These are phyloP conservation scores for Scomber colias DNA, from an alignment of 2,113 vertebrate species.

Conservation along the genomic window DNA sequence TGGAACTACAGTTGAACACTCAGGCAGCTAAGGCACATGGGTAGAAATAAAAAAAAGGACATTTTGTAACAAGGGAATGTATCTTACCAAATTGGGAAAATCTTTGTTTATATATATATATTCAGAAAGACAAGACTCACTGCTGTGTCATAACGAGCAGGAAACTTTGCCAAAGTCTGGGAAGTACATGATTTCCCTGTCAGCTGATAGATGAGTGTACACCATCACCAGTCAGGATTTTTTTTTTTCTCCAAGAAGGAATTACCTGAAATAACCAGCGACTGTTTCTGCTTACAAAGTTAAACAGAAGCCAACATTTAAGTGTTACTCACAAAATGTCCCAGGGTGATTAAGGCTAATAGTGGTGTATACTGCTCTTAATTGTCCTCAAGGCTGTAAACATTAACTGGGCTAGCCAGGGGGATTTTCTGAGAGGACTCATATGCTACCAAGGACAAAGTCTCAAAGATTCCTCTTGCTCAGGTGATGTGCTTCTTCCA, in stretches of 20 bases:
- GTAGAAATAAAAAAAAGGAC: conserved; percentile 13
- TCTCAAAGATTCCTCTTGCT: too few species aligned
- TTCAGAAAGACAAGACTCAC: neutral
- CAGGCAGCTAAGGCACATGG: neutral
- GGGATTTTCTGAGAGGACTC: conserved; percentile 50
- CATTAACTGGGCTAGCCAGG: conserved; percentile 22
- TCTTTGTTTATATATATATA: too few species aligned
- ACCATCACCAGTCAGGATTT: neutral
- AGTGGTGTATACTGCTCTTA: conserved; percentile 1
- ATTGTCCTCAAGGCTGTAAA: conserved; percentile 43
- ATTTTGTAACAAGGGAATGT: conserved; percentile 31
- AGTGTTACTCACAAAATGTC: neutral
- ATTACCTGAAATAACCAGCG: neutral
- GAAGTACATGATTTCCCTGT: conserved; percentile 35
- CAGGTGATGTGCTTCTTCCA: too few species aligned
- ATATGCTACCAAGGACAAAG: neutral
- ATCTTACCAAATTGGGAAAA: conserved; percentile 14
- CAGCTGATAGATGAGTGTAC: neutral
- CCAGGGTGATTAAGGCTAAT: conserved; percentile 29
- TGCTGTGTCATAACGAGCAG: conserved; percentile 8
- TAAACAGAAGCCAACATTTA: neutral
- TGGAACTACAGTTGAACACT: neutral
- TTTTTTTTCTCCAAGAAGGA: conserved; percentile 15
- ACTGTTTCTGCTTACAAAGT: conserved; percentile 10
- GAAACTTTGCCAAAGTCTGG: conserved; percentile 21